Evolutionary conservation across 2,113 vertebrate genomes (phyloP).

Genomic region (Alethe diademata): DNA sequence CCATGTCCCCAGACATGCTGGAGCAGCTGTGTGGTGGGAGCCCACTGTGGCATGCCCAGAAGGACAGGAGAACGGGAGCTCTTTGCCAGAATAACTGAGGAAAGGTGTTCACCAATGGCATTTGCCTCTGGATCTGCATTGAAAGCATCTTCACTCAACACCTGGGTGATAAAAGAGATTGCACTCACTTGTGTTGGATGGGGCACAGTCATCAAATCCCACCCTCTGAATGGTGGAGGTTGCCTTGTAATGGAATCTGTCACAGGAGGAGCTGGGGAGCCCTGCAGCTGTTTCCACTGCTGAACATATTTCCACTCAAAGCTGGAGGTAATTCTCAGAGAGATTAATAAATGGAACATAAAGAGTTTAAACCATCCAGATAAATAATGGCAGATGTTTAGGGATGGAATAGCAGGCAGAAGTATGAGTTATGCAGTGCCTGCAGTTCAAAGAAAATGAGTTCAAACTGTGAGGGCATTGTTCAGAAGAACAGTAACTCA

Average conservation of each 20-base stretch:
- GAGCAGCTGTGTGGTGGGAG: background rate
- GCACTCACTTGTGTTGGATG: background rate
- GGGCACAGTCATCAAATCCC: background rate
- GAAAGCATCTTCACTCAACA: background rate
- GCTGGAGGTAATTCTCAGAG: slow-evolving; percentile 29
- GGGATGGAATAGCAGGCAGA: background rate
- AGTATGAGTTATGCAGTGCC: background rate
- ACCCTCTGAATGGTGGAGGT: background rate
- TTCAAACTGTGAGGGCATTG: background rate
- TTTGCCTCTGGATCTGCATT: background rate
- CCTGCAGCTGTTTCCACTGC: background rate
- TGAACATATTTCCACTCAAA: background rate
- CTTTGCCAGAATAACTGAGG: accelerated
- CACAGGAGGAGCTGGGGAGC: background rate
- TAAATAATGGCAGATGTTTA: slow-evolving; percentile 43
- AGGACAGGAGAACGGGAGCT: background rate
- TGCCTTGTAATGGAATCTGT: background rate
- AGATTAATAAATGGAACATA: background rate
- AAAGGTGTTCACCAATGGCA: background rate
- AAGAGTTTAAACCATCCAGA: background rate
- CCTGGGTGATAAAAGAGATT: background rate
- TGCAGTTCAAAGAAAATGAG: slow-evolving; percentile 14
- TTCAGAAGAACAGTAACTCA: background rate
- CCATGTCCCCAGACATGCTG: accelerated
- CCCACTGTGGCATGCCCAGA: accelerated